Conservation (phyloP, 2,888 invertebrate genomes). For the Protonemura montana region DNA sequence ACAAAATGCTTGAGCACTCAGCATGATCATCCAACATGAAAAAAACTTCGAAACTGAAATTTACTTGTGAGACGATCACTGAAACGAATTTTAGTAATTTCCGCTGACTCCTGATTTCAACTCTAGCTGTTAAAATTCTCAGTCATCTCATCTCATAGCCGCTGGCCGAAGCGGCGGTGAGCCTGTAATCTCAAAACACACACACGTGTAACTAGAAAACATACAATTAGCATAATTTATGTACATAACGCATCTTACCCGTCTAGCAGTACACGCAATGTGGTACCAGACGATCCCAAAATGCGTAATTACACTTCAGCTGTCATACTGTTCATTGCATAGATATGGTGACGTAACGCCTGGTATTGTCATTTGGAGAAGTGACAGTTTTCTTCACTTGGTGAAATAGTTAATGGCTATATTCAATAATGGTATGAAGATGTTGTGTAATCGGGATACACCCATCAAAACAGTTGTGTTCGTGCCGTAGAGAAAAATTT, state of each 20-base stretch:
- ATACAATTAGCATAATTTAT: slow-evolving; percentile 46
- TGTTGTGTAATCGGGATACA: neutral
- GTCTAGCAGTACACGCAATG: neutral
- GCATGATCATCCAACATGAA: no score
- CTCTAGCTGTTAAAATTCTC: neutral
- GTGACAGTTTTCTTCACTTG: neutral
- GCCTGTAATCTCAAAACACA: slow-evolving; percentile 44
- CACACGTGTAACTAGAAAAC: slow-evolving; percentile 31
- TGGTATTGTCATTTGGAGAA: neutral
- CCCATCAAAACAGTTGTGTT: neutral
- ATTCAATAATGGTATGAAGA: slow-evolving; percentile 2
- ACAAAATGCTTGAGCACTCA: no score
- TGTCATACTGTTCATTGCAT: neutral
- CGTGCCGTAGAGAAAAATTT: neutral
- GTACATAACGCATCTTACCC: slow-evolving; percentile 42
- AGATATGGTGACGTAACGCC: neutral
- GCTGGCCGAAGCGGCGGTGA: neutral
- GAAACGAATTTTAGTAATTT: neutral
- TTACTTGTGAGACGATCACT: neutral
- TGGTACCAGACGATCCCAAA: neutral
- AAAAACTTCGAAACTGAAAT: neutral
- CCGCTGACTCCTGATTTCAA: neutral
- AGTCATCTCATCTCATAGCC: neutral
- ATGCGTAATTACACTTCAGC: neutral
- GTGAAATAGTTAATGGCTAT: neutral